Percentiles rank a stretch among this genome's conserved stretches.
Evolutionary conservation across 1,140 invertebrate species (phyloP).

Genomic region (Bombus sylvicola): DNA sequence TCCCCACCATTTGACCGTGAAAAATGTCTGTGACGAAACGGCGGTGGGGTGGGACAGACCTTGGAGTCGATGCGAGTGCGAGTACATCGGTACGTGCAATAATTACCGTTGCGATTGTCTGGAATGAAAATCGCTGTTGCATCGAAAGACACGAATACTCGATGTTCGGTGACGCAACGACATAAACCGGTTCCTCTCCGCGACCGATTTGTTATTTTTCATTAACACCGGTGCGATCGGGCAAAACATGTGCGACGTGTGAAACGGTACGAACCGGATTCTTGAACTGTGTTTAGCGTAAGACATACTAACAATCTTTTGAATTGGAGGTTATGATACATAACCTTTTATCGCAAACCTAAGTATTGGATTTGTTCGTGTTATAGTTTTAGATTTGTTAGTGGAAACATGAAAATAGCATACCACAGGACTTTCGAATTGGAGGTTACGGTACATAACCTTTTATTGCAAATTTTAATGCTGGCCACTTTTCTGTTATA

Average conservation of each 20-base stretch:
- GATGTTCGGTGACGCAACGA: neutral
- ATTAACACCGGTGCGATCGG: neutral
- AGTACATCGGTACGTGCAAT: conserved; percentile 8
- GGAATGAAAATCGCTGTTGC: conserved; percentile 24
- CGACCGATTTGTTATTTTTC: conserved; percentile 27
- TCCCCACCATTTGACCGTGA: neutral
- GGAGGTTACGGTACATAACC: neutral
- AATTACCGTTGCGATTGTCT: conserved; percentile 26
- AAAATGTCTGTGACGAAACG: neutral
- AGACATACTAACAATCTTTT: no score
- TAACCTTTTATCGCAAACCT: neutral
- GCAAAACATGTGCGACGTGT: neutral
- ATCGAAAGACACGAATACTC: conserved; percentile 17
- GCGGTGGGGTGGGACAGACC: neutral
- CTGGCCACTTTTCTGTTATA: no score
- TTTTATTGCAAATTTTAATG: neutral
- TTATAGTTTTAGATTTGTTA: no score
- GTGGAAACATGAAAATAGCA: no score
- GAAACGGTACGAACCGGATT: neutral
- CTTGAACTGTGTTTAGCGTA: neutral
- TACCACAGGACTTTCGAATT: neutral
- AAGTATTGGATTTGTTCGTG: no score
- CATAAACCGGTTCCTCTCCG: neutral
- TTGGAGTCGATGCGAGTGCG: neutral
- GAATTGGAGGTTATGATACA: neutral